Evolutionary conservation across 2,888 invertebrate genomes (phyloP).

Genomic region (Trilocha varians): DNA sequence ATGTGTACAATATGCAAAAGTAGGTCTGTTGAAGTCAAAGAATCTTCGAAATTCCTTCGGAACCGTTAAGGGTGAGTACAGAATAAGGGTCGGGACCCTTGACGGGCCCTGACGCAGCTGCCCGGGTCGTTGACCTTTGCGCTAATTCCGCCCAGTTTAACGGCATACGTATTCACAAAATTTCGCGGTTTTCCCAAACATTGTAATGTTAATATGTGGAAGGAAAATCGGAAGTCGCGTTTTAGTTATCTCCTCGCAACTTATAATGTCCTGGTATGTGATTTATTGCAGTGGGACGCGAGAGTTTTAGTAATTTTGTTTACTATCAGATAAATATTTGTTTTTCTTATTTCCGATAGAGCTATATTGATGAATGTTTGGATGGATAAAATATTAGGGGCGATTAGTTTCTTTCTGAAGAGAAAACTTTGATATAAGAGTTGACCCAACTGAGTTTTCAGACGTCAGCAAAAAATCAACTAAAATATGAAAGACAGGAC

Average conservation of each 20-base stretch:
- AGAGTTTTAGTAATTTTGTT: too few relatives aligned
- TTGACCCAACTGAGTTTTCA: too few relatives aligned
- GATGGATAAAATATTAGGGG: too few relatives aligned
- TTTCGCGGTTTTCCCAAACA: constrained; percentile 9
- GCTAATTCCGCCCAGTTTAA: constrained; percentile 35
- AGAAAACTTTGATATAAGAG: too few relatives aligned
- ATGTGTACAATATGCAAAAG: background rate
- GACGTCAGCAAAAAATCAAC: too few relatives aligned
- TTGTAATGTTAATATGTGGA: constrained; percentile 3
- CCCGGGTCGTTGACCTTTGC: constrained; percentile 46
- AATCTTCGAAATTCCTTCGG: constrained; percentile 14
- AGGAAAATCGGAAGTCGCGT: background rate
- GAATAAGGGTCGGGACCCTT: constrained; percentile 34
- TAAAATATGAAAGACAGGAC: too few relatives aligned
- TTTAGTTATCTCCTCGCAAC: background rate
- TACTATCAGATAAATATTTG: too few relatives aligned
- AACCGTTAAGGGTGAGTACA: constrained; percentile 24
- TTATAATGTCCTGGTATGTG: constrained; percentile 4
- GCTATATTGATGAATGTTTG: too few relatives aligned
- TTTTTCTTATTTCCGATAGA: too few relatives aligned
- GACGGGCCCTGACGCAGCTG: constrained; percentile 29
- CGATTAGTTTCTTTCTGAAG: too few relatives aligned
- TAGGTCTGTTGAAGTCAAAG: background rate
- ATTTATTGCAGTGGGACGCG: too few relatives aligned
- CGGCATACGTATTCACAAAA: constrained; percentile 13